phyloP scores from a whole-genome alignment of 2,113 vertebrate species.

The Mugil cephalus region DNA sequence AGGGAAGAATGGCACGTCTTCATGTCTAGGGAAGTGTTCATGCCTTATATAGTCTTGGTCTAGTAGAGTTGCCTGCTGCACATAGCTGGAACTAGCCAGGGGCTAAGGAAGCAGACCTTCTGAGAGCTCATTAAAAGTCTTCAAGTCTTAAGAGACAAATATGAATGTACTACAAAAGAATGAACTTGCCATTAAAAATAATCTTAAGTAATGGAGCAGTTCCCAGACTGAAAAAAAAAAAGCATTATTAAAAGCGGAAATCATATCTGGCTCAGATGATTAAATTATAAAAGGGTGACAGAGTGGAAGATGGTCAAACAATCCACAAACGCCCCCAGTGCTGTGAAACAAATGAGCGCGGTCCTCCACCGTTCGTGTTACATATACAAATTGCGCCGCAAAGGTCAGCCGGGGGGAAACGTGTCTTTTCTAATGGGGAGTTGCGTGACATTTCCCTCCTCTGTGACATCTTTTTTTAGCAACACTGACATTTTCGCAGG shows the following conservation, averaged over 20 bases:
- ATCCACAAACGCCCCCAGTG: constrained; percentile 4
- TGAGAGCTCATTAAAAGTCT: constrained; percentile 79
- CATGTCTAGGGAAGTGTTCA: constrained; percentile 78
- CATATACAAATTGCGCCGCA: constrained; percentile 43
- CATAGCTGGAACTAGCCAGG: constrained; percentile 71
- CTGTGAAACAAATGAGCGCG: constrained; percentile 38
- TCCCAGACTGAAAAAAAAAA: constrained; percentile 52
- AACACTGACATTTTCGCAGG: constrained; percentile 51
- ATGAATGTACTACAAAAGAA: constrained; percentile 56
- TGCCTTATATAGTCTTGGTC: constrained; percentile 82
- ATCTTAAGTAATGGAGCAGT: constrained; percentile 58
- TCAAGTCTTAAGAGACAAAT: constrained; percentile 72
- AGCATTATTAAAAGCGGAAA: constrained; percentile 45
- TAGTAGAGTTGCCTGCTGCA: constrained; percentile 71
- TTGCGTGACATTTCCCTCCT: constrained; percentile 52
- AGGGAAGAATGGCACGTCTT: constrained; percentile 82
- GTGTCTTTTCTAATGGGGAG: constrained; percentile 44
- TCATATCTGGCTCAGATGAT: constrained; percentile 6
- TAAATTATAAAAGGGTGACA: constrained; percentile 19
- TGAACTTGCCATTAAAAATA: constrained; percentile 63
- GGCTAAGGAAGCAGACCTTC: constrained; percentile 76
- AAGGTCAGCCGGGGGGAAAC: constrained; percentile 53
- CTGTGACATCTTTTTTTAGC: constrained; percentile 19
- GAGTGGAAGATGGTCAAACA: constrained; percentile 8
- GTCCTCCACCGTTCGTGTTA: constrained; percentile 3